Percentiles rank a stretch among this genome's conserved stretches.
Evolutionary conservation across 2,113 vertebrate genomes (phyloP).

Genomic region (Neolamprologus ventralis): DNA sequence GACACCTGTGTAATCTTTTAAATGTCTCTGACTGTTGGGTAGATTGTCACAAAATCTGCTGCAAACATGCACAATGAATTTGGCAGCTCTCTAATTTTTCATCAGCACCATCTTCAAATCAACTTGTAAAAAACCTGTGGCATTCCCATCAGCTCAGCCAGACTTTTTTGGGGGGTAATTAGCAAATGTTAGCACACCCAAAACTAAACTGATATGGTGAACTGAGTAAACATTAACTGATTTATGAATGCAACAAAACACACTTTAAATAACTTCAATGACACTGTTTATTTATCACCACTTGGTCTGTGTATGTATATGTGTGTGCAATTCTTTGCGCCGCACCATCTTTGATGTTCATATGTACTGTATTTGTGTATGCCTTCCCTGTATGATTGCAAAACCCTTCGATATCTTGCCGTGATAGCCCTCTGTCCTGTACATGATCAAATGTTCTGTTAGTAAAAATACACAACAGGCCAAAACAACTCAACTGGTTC

Average conservation of each 20-base stretch:
- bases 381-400: conserved; percentile 39
- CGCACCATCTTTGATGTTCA: background rate
- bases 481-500: conserved; percentile 47
- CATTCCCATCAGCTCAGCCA: background rate
- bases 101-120: background rate
- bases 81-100: background rate
- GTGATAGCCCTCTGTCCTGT: conserved; percentile 51
- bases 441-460: conserved; percentile 63
- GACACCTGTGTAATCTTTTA: background rate
- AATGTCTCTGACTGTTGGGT: background rate
- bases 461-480: conserved; percentile 59
- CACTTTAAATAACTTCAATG: conserved; percentile 44
- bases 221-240: background rate
- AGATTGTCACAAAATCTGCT: background rate
- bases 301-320: conserved; percentile 44
- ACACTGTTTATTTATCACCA: conserved; percentile 70
- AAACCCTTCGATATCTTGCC: conserved; percentile 55
- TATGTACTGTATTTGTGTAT: background rate
- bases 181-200: background rate
- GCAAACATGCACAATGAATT: background rate
- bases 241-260: conserved; percentile 38
- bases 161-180: fast-evolving
- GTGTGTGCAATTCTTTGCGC: background rate
- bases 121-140: background rate
- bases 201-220: background rate